Evolutionary conservation across 2,113 vertebrate genomes (phyloP).

Genomic region (Gadus macrocephalus): DNA sequence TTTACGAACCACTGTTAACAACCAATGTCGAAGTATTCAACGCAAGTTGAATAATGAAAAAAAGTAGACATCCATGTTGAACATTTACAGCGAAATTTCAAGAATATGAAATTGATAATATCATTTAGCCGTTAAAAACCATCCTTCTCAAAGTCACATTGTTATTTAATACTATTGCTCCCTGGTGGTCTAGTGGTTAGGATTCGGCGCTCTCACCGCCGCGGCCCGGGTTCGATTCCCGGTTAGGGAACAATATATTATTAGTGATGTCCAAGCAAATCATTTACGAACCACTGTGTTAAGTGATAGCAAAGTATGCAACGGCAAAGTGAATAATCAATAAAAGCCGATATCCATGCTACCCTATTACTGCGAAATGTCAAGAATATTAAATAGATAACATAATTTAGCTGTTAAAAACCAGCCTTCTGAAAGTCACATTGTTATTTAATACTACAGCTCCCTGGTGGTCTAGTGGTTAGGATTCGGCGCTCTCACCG

Average conservation of each 20-base stretch:
- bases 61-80: too few relatives aligned
- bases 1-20: not conserved
- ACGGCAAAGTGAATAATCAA: too few relatives aligned
- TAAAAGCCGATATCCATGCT: not conserved
- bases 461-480: slow-evolving; percentile 58
- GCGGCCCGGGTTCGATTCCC: slow-evolving; percentile 47
- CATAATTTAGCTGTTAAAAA: too few relatives aligned
- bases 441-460: not conserved
- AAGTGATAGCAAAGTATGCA: too few relatives aligned
- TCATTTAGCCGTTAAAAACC: too few relatives aligned
- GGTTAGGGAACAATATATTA: slow-evolving; percentile 20
- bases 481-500: slow-evolving; percentile 65
- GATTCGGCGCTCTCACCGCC: slow-evolving; percentile 46
- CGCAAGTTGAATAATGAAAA: not conserved
- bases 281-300: too few relatives aligned
- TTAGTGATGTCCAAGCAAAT: too few relatives aligned
- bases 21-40: not conserved
- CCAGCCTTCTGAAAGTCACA: not conserved
- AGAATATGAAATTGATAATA: too few relatives aligned
- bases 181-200: slow-evolving; percentile 54
- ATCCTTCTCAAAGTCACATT: too few relatives aligned
- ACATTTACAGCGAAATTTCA: too few relatives aligned
- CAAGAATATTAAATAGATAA: too few relatives aligned
- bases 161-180: not conserved
- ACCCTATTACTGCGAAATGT: too few relatives aligned